phyloP scores from a whole-genome alignment of 2,888 invertebrate species.

The Phyllotreta striolata region DNA sequence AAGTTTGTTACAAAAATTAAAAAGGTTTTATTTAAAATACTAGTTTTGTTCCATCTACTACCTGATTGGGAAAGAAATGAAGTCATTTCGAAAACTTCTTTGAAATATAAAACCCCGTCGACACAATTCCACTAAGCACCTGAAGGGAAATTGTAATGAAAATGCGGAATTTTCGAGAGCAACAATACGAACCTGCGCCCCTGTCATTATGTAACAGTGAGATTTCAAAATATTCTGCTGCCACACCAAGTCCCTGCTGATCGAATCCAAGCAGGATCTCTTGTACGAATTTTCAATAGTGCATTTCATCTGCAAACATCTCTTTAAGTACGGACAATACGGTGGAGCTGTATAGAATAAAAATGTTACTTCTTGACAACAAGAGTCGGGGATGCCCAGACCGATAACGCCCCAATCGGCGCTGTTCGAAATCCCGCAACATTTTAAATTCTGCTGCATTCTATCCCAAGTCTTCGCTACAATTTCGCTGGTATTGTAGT shows the following conservation, averaged over 20 bases:
- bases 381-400: slow-evolving; percentile 32
- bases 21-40: too few species aligned
- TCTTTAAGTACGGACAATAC: too few species aligned
- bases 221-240: slow-evolving; percentile 36
- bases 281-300: slow-evolving; percentile 20
- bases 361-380: slow-evolving; percentile 33
- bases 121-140: too few species aligned
- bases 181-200: slow-evolving; percentile 25
- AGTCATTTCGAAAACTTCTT: too few species aligned
- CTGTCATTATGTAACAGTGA: slow-evolving; percentile 37
- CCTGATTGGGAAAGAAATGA: too few species aligned
- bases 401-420: slow-evolving; percentile 34
- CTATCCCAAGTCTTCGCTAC: slow-evolving; percentile 36
- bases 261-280: slow-evolving; percentile 34
- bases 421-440: slow-evolving; percentile 36
- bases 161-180: too few species aligned
- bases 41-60: too few species aligned
- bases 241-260: slow-evolving; percentile 38
- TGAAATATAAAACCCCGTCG: too few species aligned
- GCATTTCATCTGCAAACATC: slow-evolving; percentile 28
- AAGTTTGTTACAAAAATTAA: too few species aligned
- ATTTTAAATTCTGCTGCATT: slow-evolving; percentile 33
- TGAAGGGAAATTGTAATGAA: too few species aligned
- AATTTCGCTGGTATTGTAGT: slow-evolving; percentile 26
- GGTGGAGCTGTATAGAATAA: too few species aligned